Base-by-base conservation (phyloP, 2,113 vertebrate genomes). In the Hypomesus transpacificus region DNA sequence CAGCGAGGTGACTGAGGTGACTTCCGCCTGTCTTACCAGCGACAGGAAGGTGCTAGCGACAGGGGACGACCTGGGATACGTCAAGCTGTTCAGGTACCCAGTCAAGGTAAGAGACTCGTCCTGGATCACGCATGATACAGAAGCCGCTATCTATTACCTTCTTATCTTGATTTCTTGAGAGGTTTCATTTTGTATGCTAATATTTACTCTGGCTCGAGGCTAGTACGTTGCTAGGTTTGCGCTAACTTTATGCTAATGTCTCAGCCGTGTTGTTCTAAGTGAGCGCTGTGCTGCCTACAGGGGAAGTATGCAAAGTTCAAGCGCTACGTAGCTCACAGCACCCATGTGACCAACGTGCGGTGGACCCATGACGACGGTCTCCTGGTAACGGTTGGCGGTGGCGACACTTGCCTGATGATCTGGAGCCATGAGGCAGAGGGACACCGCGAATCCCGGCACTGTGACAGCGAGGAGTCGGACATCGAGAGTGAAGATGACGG, bases 271-370 rank as follows among this genome's bases (percentile, higher is more conserved):
- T 69, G 28, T 46, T 66, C 22, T 24, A 71, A 57, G 53, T 31
- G 64, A 73, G 64, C 69, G 63, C 72, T 82, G 78, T 79, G 53
- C 85, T 62, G 68, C 46, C 73, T 9, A 4, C 82, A 99, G 97
- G 97, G 97, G 21, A 96, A 96, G 81, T 97, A 94, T 89, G 95
- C 94, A 20, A 98, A 98, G 82, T 98, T 96, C 87, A 99, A 98
- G 88, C 92, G 93, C 63, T 98, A 99, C 0, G 91, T 98, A 84
- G 96, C 96, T 68, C 97, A 99, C 86, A 98, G 97, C 79, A 93
- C 94, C 50, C 96, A 98, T 6, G 97, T 99, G 75, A 98, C 97
- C 52, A 98, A 97, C 24, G 95, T 98, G 63, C 94, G 95, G 5
- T 99, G 97, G 97, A 93, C 93, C 20, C 92, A 94, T 0, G 96